A percentile compares a stretch with the other conserved stretches of the same genome.
Evolutionary conservation across 2,888 invertebrate genomes (phyloP).

Genomic region (Andrena trimmerana): DNA sequence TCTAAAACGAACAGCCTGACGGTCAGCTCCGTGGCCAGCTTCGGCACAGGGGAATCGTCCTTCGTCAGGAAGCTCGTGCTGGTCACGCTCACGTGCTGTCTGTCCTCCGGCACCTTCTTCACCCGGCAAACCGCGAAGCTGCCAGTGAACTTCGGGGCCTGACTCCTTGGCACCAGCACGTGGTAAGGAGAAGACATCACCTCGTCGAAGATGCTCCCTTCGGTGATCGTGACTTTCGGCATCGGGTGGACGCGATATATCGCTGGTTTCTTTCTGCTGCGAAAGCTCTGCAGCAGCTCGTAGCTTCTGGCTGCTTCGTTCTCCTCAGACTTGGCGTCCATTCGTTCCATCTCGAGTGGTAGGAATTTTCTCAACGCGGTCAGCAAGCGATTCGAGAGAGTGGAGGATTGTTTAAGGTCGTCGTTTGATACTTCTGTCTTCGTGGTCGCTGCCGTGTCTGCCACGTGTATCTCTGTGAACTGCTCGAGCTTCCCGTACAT

Average conservation of each 20-base stretch:
- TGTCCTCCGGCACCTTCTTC: conserved; percentile 74
- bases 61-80: conserved; percentile 64
- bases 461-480: conserved; percentile 86
- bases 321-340: not conserved
- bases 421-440: not conserved
- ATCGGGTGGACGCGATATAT: conserved; percentile 56
- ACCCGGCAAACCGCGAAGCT: conserved; percentile 71
- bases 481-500: conserved; percentile 87
- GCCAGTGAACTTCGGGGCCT: conserved; percentile 63
- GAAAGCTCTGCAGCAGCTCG: conserved; percentile 51
- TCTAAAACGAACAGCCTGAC: conserved; percentile 81
- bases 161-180: conserved; percentile 81
- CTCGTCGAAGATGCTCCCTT: conserved; percentile 16
- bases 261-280: conserved; percentile 22
- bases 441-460: conserved; percentile 11
- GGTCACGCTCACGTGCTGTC: conserved; percentile 51
- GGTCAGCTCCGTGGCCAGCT: conserved; percentile 61
- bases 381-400: not conserved
- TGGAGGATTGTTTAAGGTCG: not conserved
- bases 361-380: conserved; percentile 23
- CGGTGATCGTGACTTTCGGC: conserved; percentile 2
- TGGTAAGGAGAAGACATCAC: conserved; percentile 79
- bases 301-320: conserved; percentile 14
- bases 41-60: conserved; percentile 50
- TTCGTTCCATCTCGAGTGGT: not conserved